Base-by-base conservation (phyloP, 2,888 invertebrate species). In the Eupithecia centaureata region DNA sequence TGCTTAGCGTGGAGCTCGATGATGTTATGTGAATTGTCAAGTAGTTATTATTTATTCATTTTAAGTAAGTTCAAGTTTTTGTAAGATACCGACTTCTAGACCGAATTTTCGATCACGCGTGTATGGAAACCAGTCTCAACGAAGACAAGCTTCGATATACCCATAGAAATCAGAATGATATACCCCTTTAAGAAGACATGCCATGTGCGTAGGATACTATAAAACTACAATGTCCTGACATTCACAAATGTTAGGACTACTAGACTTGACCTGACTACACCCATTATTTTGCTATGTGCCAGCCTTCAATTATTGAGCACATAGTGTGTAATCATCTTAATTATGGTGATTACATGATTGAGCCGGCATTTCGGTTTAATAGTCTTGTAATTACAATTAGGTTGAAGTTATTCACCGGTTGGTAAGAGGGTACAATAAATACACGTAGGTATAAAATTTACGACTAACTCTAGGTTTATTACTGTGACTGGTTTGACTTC, bases 261-360 rank as follows among this genome's bases (percentile, higher is more conserved):
- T 18, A 42, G 42, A 47, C 22, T 47, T 47, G 52, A 27, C 13
- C 52, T 52, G 15, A 52, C 52, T 22, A 47, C 47, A 47, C 27
- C 52, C 27, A 52, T 52, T 52, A 52, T 52, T 52, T 27, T 7
- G 32, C 76, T 71, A 72, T 65, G 25, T 56, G 18, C 25, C 4
- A 13, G 28, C 18, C 18, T 47, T 57, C 57, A 57, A 56, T 63
- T 51, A 59, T 59, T 28, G 61, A 51, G 66, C 56, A 47, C 32
- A 57, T 47, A 63, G 62, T 12, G 56, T 67, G 35, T 12, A 54
- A 63, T 54, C 62, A 38, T 57, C 12, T 57, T 68, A 68, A 68
- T 68, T 62, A 68, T 42, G 61, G 58, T 59, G 59, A 28, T 65
- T 68, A 68, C 25, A 59, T 68, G 52, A 59, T 65, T 68, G 62